phyloP scores from a whole-genome alignment of 2,888 invertebrate species.

The Hoplodrina ambigua region DNA sequence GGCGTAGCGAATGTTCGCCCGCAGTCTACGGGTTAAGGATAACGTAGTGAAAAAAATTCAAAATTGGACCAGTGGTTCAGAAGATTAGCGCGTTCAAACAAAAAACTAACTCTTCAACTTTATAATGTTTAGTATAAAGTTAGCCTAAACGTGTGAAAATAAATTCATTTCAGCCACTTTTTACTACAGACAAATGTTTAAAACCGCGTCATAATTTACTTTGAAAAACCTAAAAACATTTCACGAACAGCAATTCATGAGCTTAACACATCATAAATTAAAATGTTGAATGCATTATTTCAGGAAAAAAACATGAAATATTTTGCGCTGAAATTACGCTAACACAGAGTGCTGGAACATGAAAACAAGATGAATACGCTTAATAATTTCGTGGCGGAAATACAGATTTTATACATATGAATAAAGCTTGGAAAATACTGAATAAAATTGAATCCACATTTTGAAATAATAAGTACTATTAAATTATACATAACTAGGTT shows the following conservation, averaged over 20 bases:
- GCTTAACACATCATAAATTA: slow-evolving; percentile 54
- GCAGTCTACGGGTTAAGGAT: no score
- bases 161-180: not conserved
- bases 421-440: not conserved
- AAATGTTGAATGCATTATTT: slow-evolving; percentile 51
- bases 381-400: slow-evolving; percentile 5
- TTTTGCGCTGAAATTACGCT: slow-evolving; percentile 39
- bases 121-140: not conserved
- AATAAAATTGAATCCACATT: not conserved
- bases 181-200: slow-evolving; percentile 5
- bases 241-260: slow-evolving; percentile 45
- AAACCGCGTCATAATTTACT: slow-evolving; percentile 33
- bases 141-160: not conserved
- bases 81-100: no score
- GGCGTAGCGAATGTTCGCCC: no score
- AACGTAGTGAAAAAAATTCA: no score
- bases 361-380: slow-evolving; percentile 16
- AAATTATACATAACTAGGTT: no score
- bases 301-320: slow-evolving; percentile 33
- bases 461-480: not conserved
- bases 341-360: slow-evolving; percentile 8
- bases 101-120: no score
- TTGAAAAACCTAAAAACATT: slow-evolving; percentile 30
- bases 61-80: no score
- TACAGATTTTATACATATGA: not conserved